Evolutionary conservation across 1,140 invertebrate species (phyloP).

Genomic region (Aphelenchoides avenae): DNA sequence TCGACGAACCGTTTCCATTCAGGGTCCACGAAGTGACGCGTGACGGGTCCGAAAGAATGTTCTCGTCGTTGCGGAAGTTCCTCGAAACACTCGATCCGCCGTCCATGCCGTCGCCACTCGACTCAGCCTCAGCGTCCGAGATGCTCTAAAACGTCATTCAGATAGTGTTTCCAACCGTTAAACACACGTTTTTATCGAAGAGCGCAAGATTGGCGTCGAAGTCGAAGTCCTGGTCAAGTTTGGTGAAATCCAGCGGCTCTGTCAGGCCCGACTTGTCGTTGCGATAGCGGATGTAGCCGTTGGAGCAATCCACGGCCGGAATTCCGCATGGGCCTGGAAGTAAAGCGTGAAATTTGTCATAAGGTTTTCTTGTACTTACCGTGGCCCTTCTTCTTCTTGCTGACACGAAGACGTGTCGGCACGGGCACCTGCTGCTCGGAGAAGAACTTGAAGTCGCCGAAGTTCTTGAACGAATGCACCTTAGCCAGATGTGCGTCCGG

Average conservation of each 20-base stretch:
- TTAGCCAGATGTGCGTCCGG: not conserved
- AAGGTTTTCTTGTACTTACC: constrained; percentile 15
- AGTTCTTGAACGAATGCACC: constrained; percentile 11
- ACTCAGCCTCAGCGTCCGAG: no score
- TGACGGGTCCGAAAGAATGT: constrained; percentile 47
- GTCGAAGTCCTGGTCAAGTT: constrained; percentile 50
- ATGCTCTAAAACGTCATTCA: no score
- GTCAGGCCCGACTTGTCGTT: constrained; percentile 12
- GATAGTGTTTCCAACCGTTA: not conserved
- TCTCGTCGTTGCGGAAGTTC: constrained; percentile 53
- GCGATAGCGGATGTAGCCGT: constrained; percentile 43
- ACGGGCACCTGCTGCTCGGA: constrained; percentile 31
- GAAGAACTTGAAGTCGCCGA: constrained; percentile 34
- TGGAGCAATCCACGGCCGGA: constrained; percentile 36
- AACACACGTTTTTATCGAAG: constrained; percentile 46
- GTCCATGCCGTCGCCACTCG: no score
- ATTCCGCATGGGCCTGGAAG: constrained; percentile 45
- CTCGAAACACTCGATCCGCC: no score
- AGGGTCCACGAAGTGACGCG: constrained; percentile 45
- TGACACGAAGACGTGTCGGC: constrained; percentile 20
- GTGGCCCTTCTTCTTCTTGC: not conserved
- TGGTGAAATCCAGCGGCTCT: constrained; percentile 46
- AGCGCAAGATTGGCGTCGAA: constrained; percentile 48
- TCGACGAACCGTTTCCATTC: no score
- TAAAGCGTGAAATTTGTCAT: constrained; percentile 7